These are phyloP conservation scores for Perca flavescens DNA, from an alignment of 2,113 vertebrate genomes.

Conservation along the genomic window DNA sequence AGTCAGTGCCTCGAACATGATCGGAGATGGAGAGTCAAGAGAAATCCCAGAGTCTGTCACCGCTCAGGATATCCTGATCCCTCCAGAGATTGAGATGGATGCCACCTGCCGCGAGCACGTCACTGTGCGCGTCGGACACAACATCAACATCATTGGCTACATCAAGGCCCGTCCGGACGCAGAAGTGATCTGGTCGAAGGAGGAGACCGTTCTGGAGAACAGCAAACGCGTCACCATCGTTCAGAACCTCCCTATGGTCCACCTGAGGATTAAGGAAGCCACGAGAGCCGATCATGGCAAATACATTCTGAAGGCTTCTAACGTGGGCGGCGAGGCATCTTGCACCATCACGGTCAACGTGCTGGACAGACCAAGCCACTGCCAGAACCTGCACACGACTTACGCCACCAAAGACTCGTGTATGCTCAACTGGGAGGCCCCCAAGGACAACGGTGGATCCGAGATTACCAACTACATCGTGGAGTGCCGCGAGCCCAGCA, in stretches of 20 bases:
- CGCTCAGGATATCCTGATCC: conserved; percentile 95
- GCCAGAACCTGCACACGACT: conserved; percentile 91
- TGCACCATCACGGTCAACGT: conserved; percentile 93
- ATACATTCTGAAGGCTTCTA: conserved; percentile 93
- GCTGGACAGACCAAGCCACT: conserved; percentile 95
- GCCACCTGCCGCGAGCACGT: conserved; percentile 90
- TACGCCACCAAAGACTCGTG: conserved; percentile 94
- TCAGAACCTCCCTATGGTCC: conserved; percentile 90
- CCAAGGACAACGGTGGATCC: conserved; percentile 95
- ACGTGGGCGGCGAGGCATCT: conserved; percentile 94
- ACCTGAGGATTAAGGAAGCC: conserved; percentile 92
- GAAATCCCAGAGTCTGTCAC: conserved; percentile 94
- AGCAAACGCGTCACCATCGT: conserved; percentile 88
- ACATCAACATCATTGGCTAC: conserved; percentile 91
- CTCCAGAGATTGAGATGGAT: conserved; percentile 96
- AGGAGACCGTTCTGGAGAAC: conserved; percentile 86
- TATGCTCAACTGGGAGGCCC: conserved; percentile 95
- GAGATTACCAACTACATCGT: conserved; percentile 99
- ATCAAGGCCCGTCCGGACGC: conserved; percentile 96
- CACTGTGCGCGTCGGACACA: conserved; percentile 97
- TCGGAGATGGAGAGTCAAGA: conserved; percentile 95
- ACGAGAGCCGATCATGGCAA: conserved; percentile 94
- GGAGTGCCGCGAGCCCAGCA: conserved; percentile 94
- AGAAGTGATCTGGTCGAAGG: conserved; percentile 94
- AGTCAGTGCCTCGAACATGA: conserved; percentile 93